These are phyloP conservation scores for Trichacis sp. DNA, from an alignment of 2,888 invertebrate genomes.

Conservation along the genomic window DNA sequence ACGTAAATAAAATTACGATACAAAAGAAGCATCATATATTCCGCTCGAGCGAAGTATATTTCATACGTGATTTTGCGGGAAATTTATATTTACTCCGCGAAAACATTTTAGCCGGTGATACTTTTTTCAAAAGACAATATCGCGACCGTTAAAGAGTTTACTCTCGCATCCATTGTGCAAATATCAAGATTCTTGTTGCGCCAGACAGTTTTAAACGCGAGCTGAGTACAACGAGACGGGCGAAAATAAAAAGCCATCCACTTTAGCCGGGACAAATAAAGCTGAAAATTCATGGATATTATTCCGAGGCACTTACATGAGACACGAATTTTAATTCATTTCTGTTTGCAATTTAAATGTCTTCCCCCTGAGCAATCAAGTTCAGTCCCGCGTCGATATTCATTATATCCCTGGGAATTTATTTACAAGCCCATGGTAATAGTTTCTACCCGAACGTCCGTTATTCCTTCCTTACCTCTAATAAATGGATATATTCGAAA, in stretches of 20 bases:
- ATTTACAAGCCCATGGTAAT: background rate
- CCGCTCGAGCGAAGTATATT: no score
- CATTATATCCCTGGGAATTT: background rate
- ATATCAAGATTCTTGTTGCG: background rate
- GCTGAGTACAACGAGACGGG: no score
- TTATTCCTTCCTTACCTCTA: background rate
- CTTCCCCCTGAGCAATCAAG: background rate
- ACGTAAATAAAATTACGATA: no score
- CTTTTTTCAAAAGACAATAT: background rate
- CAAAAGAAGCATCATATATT: no score
- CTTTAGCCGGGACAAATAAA: no score
- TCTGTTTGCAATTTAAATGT: no score
- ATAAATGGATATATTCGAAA: slow-evolving; percentile 48
- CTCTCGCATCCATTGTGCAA: background rate
- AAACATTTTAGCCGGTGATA: background rate
- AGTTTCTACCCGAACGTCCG: background rate
- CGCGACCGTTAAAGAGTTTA: background rate
- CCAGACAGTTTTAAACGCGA: background rate
- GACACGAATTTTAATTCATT: no score
- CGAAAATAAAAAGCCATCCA: background rate
- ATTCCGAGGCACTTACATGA: no score
- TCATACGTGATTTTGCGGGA: no score
- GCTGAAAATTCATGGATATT: no score
- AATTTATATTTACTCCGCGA: background rate
- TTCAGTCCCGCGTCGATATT: background rate